Evolutionary conservation across 2,113 vertebrate genomes (phyloP), one percentile per base, ranked within the genome.

Genomic region (Drymodes brunneopygia): DNA sequence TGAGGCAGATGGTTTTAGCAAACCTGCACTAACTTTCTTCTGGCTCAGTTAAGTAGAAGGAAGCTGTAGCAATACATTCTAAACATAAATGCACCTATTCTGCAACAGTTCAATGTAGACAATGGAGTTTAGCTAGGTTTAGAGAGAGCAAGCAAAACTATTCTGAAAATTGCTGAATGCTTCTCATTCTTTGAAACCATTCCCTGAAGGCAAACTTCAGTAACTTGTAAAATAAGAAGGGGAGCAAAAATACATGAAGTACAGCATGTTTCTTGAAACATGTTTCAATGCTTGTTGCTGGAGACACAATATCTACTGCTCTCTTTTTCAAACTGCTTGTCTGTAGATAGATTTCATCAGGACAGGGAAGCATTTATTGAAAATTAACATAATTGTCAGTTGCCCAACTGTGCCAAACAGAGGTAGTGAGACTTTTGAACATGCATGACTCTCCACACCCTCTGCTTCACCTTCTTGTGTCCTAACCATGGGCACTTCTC

Each of bases 311-410:
- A 94, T 81, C 40, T 89, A 44, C 60, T 86, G 71, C 29, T 77
- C 13, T 74, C 18, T 72, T 86, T 85, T 94, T 69, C 47, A 36
- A 65, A 87, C 29, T 66, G 22, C 11, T 10, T 1, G 5, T 45
- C 56, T 90, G 44, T 93, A 81, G 64, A 38, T 57, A 87, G 58
- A 72, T 93, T 95, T 88, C 75, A 51, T 95, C 69, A 92, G 70
- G 71, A 82, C 50, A 69, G 66, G 81, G 86, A 94, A 94, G 44
- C 36, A 44, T 84, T 88, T 94, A 40, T 89, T 85, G 40, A 82
- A 91, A 94, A 77, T 86, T 21, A 77, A 40, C 50, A 24, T 90
- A 93, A 88, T 95, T 82, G 48, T 82, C 58, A 60, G 28, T 95
- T 91, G 74, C 83, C 45, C 62, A 92, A 94, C 61, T 65, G 6